Conservation (phyloP, 2,113 vertebrate genomes). For the Aix galericulata region DNA sequence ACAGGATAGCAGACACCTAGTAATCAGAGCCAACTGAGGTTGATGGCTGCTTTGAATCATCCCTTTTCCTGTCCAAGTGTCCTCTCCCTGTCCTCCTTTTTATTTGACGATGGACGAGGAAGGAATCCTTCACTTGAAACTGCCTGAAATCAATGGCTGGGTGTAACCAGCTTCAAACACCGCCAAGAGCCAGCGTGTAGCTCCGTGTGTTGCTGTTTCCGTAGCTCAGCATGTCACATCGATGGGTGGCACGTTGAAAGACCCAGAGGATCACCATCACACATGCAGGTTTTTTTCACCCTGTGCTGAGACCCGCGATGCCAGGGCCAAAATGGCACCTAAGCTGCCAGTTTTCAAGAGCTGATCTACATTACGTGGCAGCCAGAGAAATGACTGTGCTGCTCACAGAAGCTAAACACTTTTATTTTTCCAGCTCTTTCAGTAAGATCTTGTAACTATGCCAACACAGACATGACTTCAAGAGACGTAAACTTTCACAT, state of each 20-base stretch:
- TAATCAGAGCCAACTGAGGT: not conserved
- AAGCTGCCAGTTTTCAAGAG: not conserved
- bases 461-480: not conserved
- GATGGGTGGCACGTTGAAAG: not conserved
- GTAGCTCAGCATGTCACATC: fast-evolving
- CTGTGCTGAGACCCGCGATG: fast-evolving
- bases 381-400: not conserved
- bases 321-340: not conserved
- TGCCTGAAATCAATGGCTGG: not conserved
- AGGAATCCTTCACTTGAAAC: conserved; percentile 13
- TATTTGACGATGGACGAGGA: not conserved
- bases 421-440: not conserved
- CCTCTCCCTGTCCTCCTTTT: not conserved
- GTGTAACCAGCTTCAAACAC: conserved; percentile 29
- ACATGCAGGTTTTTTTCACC: fast-evolving
- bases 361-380: not conserved
- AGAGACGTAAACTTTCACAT: not conserved
- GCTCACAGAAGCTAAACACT: not conserved
- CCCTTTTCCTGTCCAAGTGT: not conserved
- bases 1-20: not conserved
- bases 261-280: not conserved
- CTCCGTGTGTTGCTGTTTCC: not conserved
- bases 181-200: not conserved
- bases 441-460: not conserved
- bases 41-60: not conserved